Evolutionary conservation across 2,797 vertebrate species (phyloP).

Genomic region (Phoeniculus purpureus): DNA sequence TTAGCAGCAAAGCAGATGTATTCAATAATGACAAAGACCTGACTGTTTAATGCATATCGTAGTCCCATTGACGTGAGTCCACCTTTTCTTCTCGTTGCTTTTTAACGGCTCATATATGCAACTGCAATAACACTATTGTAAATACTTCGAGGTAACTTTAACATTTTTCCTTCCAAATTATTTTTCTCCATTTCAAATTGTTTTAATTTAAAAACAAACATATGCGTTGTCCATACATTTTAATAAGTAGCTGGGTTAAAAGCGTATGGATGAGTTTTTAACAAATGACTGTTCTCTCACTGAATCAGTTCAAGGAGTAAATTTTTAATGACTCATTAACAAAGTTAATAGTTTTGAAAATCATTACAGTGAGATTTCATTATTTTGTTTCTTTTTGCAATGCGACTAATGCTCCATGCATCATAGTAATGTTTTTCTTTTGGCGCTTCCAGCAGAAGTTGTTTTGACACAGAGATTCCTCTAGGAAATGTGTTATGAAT

Average conservation of each 20-base stretch:
- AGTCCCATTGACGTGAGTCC: background rate
- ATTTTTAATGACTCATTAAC: slow-evolving; percentile 70
- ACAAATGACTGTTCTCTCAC: slow-evolving; percentile 38
- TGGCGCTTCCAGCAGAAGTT: slow-evolving; percentile 24
- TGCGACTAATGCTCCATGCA: slow-evolving; percentile 40
- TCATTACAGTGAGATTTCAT: slow-evolving; percentile 24
- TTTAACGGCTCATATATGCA: background rate
- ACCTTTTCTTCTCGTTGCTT: background rate
- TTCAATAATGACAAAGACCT: background rate
- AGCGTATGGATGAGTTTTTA: slow-evolving; percentile 42
- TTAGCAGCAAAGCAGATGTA: background rate
- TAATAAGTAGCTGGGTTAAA: slow-evolving; percentile 26
- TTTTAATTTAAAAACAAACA: background rate
- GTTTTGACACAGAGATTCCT: slow-evolving; percentile 23
- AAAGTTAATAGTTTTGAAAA: slow-evolving; percentile 66
- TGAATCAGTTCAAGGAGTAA: slow-evolving; percentile 41
- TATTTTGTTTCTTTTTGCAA: slow-evolving; percentile 62
- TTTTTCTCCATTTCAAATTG: background rate
- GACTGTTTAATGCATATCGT: background rate
- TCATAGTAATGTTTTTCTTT: slow-evolving; percentile 57
- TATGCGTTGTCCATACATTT: background rate
- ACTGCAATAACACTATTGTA: background rate
- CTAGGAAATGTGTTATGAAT: slow-evolving; percentile 6
- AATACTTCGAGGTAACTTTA: background rate
- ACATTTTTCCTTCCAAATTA: background rate